phyloP scores from a whole-genome alignment of 2,113 vertebrate species.

The Halcyon senegalensis region DNA sequence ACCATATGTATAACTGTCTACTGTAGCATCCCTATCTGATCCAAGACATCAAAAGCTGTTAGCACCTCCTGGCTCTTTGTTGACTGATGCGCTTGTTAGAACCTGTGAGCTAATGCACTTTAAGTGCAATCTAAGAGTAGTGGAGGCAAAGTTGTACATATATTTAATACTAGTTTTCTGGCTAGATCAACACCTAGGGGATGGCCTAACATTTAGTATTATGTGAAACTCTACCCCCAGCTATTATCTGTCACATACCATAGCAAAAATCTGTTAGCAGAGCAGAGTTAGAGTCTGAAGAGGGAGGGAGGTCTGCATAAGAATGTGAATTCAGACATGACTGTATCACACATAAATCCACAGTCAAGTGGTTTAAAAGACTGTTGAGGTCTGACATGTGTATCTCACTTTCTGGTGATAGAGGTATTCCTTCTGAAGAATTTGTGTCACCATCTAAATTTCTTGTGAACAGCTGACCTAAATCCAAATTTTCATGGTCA shows the following conservation, averaged over 20 bases:
- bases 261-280: neutral
- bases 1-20: neutral
- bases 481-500: conserved; percentile 25
- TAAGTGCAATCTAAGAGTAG: neutral
- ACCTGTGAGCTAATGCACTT: neutral
- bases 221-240: neutral
- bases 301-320: neutral
- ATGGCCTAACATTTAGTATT: neutral
- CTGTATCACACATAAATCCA: neutral
- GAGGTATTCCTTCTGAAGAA: neutral
- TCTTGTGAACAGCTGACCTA: conserved; percentile 50
- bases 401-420: neutral
- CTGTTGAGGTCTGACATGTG: neutral
- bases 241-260: neutral
- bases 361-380: neutral
- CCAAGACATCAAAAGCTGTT: neutral
- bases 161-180: neutral
- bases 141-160: neutral
- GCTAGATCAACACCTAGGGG: neutral
- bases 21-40: neutral
- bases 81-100: neutral
- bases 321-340: neutral
- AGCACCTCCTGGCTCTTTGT: neutral
- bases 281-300: neutral
- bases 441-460: neutral